These are phyloP conservation scores for Echinometra lucunter DNA, from an alignment of 53 echinoderm and acorn worm genomes.

Conservation along the genomic window DNA sequence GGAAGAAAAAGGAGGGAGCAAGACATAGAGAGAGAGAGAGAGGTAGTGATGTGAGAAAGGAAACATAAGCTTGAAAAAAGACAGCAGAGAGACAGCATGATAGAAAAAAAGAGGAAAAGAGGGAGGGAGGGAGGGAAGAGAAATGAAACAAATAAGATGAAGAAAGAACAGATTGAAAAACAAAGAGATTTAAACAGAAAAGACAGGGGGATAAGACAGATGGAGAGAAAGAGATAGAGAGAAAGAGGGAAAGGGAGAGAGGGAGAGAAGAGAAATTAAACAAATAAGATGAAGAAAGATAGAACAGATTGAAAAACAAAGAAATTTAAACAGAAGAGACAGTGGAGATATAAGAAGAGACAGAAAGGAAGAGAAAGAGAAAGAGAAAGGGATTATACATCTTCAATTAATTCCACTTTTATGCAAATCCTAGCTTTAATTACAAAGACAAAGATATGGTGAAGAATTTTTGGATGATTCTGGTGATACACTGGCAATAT, in stretches of 20 bases:
- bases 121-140: neutral
- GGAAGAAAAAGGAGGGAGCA: neutral
- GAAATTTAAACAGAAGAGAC: no score
- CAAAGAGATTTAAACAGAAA: no score
- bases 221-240: neutral
- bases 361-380: neutral
- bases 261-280: neutral
- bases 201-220: neutral
- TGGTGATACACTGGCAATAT: neutral
- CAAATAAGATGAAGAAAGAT: neutral
- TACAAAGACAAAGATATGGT: neutral
- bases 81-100: neutral
- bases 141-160: no score
- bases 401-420: neutral
- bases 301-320: no score
- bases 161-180: neutral
- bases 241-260: neutral
- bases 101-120: no score
- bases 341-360: no score
- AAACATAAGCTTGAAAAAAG: neutral
- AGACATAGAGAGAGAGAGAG: neutral
- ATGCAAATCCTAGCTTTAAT: neutral
- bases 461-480: slow-evolving; percentile 18
- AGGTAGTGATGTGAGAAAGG: neutral
- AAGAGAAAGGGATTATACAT: neutral